Evolutionary conservation across 2,797 vertebrate genomes (phyloP), one percentile per base, ranked within the genome.

Genomic region (Delichon dasypus): DNA sequence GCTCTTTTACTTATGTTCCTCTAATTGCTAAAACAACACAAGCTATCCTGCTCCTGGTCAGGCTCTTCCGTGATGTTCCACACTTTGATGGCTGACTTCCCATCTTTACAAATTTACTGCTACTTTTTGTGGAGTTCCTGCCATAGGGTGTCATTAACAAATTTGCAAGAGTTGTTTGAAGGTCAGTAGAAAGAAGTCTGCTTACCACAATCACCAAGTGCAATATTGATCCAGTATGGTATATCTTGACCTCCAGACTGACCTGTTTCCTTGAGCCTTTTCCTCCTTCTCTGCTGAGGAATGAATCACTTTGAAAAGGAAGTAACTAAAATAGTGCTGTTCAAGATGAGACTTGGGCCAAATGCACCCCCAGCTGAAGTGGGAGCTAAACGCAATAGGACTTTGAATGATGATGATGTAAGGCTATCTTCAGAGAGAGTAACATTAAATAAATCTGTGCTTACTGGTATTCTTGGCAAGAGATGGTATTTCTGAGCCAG

Each of bases 391-490:
- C 77, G 82, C 51, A 14, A 18, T 36, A 85, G 72, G 78, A 51
- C 47, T 55, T 73, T 85, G 84, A 89, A 79, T 79, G 64, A 89
- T 78, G 64, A 89, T 78, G 91, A 78, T 55, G 36, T 20, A 66
- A 79, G 30, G n/a, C 88, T 53, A 20, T 73, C 87, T 82, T 89
- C 71, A 66, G n/a, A 44, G n/a, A n/a, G 47, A 73, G 25, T 54
- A 65, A 51, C 51, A 55, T 57, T 36, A 76, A 84, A 62, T 62
- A 42, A 82, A 87, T 79, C 50, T 82, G 36, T 75, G 48, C 68
- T 85, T 79, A 15, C 42, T 77, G 68, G 32, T 90, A 25, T 86
- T 94, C 44, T 72, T 90, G 92, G 83, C 86, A 90, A 68, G 62
- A 65, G 32, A 27, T 34, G 20, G 0, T 32, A 27, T 72, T 84